Percentiles rank a stretch among this genome's conserved stretches.
phyloP scores from a whole-genome alignment of 2,888 invertebrate species.

The Drosophila anceps region DNA sequence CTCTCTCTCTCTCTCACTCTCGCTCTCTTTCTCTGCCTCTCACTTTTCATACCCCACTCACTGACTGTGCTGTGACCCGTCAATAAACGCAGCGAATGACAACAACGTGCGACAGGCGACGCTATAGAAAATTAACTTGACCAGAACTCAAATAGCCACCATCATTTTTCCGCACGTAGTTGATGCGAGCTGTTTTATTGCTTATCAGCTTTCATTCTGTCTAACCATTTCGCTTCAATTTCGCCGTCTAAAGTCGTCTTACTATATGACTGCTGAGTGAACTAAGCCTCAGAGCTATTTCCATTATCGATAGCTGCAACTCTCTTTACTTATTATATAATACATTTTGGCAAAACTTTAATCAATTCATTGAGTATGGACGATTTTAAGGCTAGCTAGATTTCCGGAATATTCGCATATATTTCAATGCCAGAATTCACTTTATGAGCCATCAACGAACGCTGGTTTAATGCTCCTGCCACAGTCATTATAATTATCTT shows the following conservation, averaged over 20 bases:
- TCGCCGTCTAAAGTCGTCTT: not conserved
- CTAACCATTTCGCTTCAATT: not conserved
- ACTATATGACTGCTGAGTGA: not conserved
- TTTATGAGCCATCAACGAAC: not conserved
- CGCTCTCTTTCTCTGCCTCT: not conserved
- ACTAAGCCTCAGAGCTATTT: no score
- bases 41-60: not conserved
- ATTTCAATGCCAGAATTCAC: not conserved
- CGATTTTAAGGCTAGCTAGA: not conserved
- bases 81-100: constrained; percentile 75
- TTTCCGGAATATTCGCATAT: not conserved
- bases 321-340: not conserved
- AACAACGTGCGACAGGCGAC: constrained; percentile 68
- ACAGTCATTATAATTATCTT: not conserved
- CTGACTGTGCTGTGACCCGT: constrained; percentile 11
- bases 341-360: not conserved
- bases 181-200: constrained; percentile 57
- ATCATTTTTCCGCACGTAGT: constrained; percentile 64
- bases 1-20: not conserved
- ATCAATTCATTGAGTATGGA: not conserved
- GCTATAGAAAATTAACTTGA: constrained; percentile 78
- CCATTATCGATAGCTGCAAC: no score
- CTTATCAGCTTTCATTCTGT: constrained; percentile 29
- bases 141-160: constrained; percentile 52
- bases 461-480: not conserved